Evolutionary conservation across 2,797 vertebrate genomes (phyloP).

Genomic region (Sebastes melanostomus): DNA sequence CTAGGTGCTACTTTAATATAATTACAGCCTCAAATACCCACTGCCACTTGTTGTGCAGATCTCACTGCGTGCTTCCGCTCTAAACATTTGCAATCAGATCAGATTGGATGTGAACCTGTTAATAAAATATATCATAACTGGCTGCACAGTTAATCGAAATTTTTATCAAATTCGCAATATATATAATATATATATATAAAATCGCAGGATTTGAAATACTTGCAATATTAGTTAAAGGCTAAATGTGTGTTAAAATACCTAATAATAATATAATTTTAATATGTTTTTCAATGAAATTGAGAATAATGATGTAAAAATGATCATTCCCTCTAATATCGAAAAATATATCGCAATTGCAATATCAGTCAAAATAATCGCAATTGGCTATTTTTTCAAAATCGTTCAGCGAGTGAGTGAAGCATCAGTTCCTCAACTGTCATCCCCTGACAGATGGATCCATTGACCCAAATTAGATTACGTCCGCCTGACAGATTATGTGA

Average conservation of each 20-base stretch:
- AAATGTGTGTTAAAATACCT: no score
- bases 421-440: slow-evolving; percentile 3
- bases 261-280: no score
- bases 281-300: no score
- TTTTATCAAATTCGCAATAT: no score
- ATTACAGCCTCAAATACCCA: background rate
- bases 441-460: slow-evolving; percentile 46
- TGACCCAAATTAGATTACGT: slow-evolving; percentile 46
- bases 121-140: background rate
- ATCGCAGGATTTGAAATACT: no score
- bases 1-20: background rate
- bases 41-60: background rate
- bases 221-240: no score
- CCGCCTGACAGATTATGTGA: slow-evolving; percentile 26
- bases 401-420: background rate
- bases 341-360: no score
- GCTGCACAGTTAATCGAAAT: background rate
- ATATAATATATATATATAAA: no score
- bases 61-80: background rate
- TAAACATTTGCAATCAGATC: background rate
- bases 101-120: background rate
- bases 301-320: no score
- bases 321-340: no score
- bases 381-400: background rate
- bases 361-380: no score